A percentile compares a stretch with the other conserved stretches of the same genome.
These are phyloP conservation scores for Scaptomyza cyrtandrae DNA, from an alignment of 2,888 invertebrate genomes.

Conservation along the genomic window DNA sequence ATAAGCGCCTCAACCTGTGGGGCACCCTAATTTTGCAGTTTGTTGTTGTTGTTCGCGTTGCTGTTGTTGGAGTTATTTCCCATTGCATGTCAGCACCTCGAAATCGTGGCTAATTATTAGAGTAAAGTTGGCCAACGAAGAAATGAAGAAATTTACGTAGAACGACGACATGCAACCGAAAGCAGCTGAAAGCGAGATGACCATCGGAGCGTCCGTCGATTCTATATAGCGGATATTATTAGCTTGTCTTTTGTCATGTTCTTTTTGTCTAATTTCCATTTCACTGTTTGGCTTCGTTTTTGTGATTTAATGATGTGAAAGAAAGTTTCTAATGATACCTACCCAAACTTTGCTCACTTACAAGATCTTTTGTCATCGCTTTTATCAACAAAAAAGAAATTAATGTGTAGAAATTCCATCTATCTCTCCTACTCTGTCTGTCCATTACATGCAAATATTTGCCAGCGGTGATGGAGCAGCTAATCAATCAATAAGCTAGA, in stretches of 20 bases:
- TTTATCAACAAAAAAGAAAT: constrained; percentile 27
- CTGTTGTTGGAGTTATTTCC: not conserved
- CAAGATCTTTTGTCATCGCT: constrained; percentile 46
- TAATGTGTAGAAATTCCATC: constrained; percentile 10
- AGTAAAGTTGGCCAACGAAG: constrained; percentile 62
- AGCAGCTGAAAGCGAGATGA: constrained; percentile 7
- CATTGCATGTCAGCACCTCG: constrained; percentile 68
- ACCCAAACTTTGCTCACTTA: constrained; percentile 21
- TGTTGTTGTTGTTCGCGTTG: constrained; percentile 35
- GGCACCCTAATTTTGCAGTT: constrained; percentile 71
- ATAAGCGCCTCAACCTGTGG: constrained; percentile 67
- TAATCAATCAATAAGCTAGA: constrained; percentile 56
- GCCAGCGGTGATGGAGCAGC: constrained; percentile 45
- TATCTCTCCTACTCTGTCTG: not conserved
- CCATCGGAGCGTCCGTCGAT: constrained; percentile 27
- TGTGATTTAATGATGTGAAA: constrained; percentile 76
- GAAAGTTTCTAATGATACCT: constrained; percentile 74
- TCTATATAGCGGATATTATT: constrained; percentile 58
- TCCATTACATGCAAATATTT: constrained; percentile 53
- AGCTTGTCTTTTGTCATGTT: constrained; percentile 61
- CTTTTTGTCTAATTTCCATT: constrained; percentile 45
- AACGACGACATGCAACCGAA: constrained; percentile 54
- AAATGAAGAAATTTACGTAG: constrained; percentile 77
- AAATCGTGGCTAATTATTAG: constrained; percentile 77
- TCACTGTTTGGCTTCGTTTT: constrained; percentile 1